Conservation (phyloP, 2,888 invertebrate species). For the Smittia sp. region DNA sequence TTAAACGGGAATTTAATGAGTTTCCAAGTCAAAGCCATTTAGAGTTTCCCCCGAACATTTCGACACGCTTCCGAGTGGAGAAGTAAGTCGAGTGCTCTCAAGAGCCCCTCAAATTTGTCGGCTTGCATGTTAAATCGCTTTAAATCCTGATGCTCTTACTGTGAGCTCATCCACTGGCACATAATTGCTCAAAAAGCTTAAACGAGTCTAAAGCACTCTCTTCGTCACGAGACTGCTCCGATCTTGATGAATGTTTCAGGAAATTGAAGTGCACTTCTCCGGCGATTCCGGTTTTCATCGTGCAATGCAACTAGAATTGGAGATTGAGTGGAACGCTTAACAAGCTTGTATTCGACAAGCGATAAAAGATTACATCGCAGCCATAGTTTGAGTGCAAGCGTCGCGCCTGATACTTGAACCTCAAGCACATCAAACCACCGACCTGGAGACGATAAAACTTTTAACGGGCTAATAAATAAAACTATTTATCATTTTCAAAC, state of each 20-base stretch:
- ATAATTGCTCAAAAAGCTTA: conserved; percentile 11
- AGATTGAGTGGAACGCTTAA: not conserved
- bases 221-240: not conserved
- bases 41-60: not conserved
- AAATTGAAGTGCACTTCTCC: conserved; percentile 21
- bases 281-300: not conserved
- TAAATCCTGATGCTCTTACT: conserved; percentile 12
- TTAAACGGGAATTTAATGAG: not conserved
- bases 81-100: not conserved
- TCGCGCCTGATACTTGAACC: conserved; percentile 40
- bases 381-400: conserved; percentile 13
- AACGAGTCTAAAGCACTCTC: conserved; percentile 5
- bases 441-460: conserved; percentile 30
- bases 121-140: conserved; percentile 25
- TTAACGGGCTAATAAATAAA: conserved; percentile 39
- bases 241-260: conserved; percentile 17
- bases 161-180: not conserved
- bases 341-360: not conserved
- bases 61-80: not conserved
- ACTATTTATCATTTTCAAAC: conserved; percentile 40
- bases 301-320: not conserved
- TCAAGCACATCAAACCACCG: not conserved
- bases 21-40: not conserved
- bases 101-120: not conserved
- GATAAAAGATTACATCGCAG: conserved; percentile 18